Conservation (phyloP, 2,113 vertebrate species). For the Columba livia region DNA sequence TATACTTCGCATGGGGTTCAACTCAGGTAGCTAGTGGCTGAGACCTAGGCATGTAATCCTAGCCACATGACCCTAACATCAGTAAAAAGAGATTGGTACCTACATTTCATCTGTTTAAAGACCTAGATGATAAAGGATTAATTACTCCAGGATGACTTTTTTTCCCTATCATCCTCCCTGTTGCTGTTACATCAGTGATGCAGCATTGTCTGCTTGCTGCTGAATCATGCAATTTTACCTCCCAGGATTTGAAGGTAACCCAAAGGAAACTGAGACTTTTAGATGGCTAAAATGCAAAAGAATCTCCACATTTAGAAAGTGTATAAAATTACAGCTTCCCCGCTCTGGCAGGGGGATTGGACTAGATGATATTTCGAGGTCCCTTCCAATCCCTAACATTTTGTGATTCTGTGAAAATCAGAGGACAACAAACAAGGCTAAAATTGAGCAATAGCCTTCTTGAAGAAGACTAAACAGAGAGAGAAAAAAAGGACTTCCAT, state of each 20-base stretch:
- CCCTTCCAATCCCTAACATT: no score
- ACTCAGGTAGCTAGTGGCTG: background rate
- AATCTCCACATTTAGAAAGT: background rate
- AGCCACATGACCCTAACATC: background rate
- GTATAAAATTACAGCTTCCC: background rate
- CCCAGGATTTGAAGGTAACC: background rate
- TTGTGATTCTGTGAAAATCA: background rate
- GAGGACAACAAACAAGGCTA: background rate
- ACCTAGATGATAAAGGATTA: background rate
- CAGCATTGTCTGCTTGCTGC: background rate
- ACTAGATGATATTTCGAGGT: no score
- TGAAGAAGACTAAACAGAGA: background rate
- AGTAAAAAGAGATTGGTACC: background rate
- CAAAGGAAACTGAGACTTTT: background rate
- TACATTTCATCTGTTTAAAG: background rate
- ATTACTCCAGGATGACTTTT: background rate
- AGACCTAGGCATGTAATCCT: background rate
- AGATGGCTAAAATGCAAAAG: background rate
- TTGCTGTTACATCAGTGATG: background rate
- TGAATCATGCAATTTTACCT: background rate
- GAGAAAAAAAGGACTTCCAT: accelerated
- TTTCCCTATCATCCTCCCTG: background rate
- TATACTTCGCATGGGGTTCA: background rate
- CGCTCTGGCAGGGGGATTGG: no score
- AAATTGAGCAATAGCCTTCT: background rate